A percentile compares a stretch with the other conserved stretches of the same genome.
These are phyloP conservation scores for Thymelicus sylvestris DNA, from an alignment of 2,888 invertebrate species.

Conservation along the genomic window DNA sequence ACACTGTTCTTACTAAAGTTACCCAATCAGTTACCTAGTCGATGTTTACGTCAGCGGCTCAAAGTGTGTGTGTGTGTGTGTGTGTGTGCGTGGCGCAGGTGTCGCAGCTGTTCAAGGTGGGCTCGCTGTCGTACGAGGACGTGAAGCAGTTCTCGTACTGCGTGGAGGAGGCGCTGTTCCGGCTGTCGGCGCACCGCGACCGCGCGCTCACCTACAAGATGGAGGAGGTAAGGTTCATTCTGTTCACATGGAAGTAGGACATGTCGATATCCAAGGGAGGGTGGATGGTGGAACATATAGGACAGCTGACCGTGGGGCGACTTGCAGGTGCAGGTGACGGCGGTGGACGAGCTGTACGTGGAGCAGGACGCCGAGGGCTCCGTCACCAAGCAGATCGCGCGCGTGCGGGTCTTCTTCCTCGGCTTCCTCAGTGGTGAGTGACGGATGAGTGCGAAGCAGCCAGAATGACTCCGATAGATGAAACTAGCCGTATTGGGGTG, in stretches of 20 bases:
- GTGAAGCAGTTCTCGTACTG: constrained; percentile 95
- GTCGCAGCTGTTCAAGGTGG: constrained; percentile 98
- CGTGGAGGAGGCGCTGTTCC: constrained; percentile 97
- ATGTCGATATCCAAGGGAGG: neutral
- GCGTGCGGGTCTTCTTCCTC: constrained; percentile 97
- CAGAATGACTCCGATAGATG: too few species aligned
- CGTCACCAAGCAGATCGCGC: constrained; percentile 95
- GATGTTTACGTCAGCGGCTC: too few species aligned
- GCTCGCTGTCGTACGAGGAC: constrained; percentile 94
- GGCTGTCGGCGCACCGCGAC: constrained; percentile 93
- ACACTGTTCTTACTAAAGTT: too few species aligned
- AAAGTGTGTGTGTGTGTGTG: neutral
- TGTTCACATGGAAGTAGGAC: too few species aligned
- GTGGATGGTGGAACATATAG: too few species aligned
- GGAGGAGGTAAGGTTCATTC: constrained; percentile 87
- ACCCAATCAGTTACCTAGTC: too few species aligned
- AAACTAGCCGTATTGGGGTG: too few species aligned
- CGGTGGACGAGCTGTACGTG: constrained; percentile 96
- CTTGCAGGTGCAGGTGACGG: constrained; percentile 92
- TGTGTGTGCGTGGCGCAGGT: constrained; percentile 77
- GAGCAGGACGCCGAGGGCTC: constrained; percentile 94
- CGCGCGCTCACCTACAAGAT: constrained; percentile 96
- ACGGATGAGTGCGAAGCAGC: too few species aligned
- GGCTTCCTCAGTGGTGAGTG: constrained; percentile 94
- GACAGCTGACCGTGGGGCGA: too few species aligned